Base-by-base conservation (phyloP, 2,797 vertebrate species). In the Falco cherrug region DNA sequence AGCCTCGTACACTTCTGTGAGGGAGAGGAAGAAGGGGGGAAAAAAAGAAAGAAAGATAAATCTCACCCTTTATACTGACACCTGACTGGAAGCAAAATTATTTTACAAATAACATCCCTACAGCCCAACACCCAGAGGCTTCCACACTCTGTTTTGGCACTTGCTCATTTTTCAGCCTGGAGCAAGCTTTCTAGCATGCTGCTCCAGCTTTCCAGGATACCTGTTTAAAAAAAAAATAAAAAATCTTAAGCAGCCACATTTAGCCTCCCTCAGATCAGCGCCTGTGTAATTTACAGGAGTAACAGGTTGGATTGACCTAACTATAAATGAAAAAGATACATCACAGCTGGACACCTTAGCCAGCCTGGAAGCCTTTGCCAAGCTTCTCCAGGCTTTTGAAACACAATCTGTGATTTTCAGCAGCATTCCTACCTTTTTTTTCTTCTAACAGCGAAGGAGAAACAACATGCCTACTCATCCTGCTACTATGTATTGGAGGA, bases 231-330 rank as follows among this genome's bases (percentile, higher is more conserved):
- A 18, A 29, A 8, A 37, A 37, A 37, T 10, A 37, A 37, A 37
- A 6, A n/a, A 20, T 3, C 41, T 50, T 59, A 54, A 69, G 45
- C 26, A 86, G 20, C 6, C 29, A 26, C n/a, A 13, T 45, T 84
- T 28, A 81, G 59, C 39, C 39, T 86, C 41, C 39, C 43, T 69
- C 51, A 86, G 47, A 74, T 87, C 65, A 69, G 29, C 20, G 88
- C 54, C 68, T 65, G 39, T 76, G 35, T 33, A 50, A 70, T 84
- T 92, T 67, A 41, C 65, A 63, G 43, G 39, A 93, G 70, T 63
- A 89, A 82, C 67, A 93, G 82, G 84, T 91, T 97, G 81, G 70
- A 65, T 1, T 57, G 82, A 93, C 89, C 87, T 68, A 79, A 53
- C 89, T 87, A 26, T 28, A 87, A 90, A 69, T 6, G 29, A 81